Percentiles rank a stretch among this genome's conserved stretches.
Conservation (phyloP, 2,113 vertebrate genomes). For the Labeo catla region DNA sequence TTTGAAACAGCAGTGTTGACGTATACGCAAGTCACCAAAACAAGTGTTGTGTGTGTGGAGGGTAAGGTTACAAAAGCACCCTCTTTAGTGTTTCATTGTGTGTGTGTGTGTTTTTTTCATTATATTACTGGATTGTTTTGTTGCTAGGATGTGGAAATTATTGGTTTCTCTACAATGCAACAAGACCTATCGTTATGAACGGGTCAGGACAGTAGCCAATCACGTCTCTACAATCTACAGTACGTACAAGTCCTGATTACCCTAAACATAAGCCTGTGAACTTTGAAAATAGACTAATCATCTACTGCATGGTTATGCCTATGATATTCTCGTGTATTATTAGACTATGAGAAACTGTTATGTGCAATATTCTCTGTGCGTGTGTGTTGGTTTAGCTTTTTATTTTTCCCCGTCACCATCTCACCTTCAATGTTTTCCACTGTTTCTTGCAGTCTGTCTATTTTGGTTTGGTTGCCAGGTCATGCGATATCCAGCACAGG, state of each 20-base stretch:
- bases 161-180: slow-evolving; percentile 68
- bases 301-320: slow-evolving; percentile 89
- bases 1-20: slow-evolving; percentile 37
- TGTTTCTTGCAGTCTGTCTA: not conserved
- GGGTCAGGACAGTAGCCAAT: slow-evolving; percentile 56
- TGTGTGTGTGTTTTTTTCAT: slow-evolving; percentile 28
- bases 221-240: slow-evolving; percentile 62
- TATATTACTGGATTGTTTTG: slow-evolving; percentile 79
- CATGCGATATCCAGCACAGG: not conserved
- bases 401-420: not conserved
- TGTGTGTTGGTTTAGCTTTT: slow-evolving; percentile 61
- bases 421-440: not conserved
- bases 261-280: slow-evolving; percentile 85
- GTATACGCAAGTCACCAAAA: not conserved
- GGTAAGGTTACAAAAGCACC: slow-evolving; percentile 12
- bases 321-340: slow-evolving; percentile 82
- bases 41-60: slow-evolving; percentile 18
- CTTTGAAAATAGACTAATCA: slow-evolving; percentile 84
- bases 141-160: slow-evolving; percentile 66
- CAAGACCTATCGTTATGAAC: slow-evolving; percentile 76
- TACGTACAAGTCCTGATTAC: slow-evolving; percentile 72
- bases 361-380: slow-evolving; percentile 85
- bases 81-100: not conserved
- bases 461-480: not conserved
- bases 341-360: slow-evolving; percentile 84